A percentile compares a stretch with the other conserved stretches of the same genome.
Conservation (phyloP, 2,113 vertebrate genomes). For the Eurystomus gularis region DNA sequence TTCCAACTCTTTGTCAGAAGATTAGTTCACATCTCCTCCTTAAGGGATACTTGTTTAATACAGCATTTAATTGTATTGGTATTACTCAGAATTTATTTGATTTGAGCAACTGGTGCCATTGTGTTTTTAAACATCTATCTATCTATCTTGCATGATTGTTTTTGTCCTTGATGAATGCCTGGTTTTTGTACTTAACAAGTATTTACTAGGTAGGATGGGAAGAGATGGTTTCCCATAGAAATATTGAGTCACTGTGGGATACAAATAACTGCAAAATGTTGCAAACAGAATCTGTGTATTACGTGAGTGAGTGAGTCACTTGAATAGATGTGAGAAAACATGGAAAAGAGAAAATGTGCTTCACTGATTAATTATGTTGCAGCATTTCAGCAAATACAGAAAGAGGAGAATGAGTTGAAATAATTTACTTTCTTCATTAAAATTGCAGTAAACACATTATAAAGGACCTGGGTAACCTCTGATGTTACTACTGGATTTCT, state of each 20-base stretch:
- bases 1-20: conserved; percentile 2
- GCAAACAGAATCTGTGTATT: neutral
- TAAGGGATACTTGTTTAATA: conserved; percentile 1
- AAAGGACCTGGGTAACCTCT: neutral
- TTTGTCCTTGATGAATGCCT: neutral
- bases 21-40: neutral
- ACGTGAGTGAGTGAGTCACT: neutral
- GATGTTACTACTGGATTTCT: neutral
- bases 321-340: neutral
- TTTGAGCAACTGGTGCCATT: neutral
- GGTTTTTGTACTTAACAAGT: neutral
- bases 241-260: conserved; percentile 18
- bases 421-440: neutral
- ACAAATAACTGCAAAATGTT: conserved; percentile 28
- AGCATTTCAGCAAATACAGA: neutral
- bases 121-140: neutral
- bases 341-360: neutral
- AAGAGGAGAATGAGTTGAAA: neutral
- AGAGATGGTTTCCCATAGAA: conserved; percentile 28
- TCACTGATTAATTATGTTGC: neutral
- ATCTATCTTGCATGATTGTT: neutral
- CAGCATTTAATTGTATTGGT: neutral
- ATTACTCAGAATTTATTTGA: conserved; percentile 2
- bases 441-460: neutral
- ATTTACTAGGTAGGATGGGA: conserved; percentile 20